These are phyloP conservation scores for Malacoctenus gilli DNA, from an alignment of 2,797 vertebrate species.

Conservation along the genomic window DNA sequence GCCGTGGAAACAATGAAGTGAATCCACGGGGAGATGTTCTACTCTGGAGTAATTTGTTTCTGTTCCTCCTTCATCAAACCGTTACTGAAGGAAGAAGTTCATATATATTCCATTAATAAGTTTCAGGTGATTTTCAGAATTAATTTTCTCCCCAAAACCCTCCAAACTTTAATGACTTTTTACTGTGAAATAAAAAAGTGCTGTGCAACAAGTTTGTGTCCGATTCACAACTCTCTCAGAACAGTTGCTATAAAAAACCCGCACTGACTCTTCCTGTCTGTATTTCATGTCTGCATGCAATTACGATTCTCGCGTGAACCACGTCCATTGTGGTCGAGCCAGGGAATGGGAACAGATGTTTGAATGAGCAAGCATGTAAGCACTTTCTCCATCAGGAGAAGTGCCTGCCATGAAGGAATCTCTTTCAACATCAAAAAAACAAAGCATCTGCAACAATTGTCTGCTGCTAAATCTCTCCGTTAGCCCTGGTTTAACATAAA, in stretches of 20 bases:
- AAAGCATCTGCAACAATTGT: conserved; percentile 46
- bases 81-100: no score
- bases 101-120: no score
- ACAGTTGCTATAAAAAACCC: conserved; percentile 34
- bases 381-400: conserved; percentile 68
- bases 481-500: conserved; percentile 62
- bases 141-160: not conserved
- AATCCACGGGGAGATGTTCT: conserved; percentile 16
- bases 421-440: conserved; percentile 60
- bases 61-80: no score
- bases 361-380: conserved; percentile 65
- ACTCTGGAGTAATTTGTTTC: no score
- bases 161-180: conserved; percentile 5
- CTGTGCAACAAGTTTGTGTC: conserved; percentile 39
- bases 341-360: conserved; percentile 74
- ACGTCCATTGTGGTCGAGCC: conserved; percentile 70
- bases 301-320: conserved; percentile 70
- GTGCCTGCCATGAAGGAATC: conserved; percentile 63
- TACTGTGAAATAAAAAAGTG: conserved; percentile 33
- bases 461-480: conserved; percentile 49
- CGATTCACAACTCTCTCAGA: conserved; percentile 28
- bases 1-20: conserved; percentile 3
- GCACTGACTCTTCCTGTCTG: conserved; percentile 38
- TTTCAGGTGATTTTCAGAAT: no score
- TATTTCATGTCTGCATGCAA: conserved; percentile 65